A percentile compares a stretch with the other conserved stretches of the same genome.
Evolutionary conservation across 2,888 invertebrate genomes (phyloP).

Genomic region (Julus scanicus): DNA sequence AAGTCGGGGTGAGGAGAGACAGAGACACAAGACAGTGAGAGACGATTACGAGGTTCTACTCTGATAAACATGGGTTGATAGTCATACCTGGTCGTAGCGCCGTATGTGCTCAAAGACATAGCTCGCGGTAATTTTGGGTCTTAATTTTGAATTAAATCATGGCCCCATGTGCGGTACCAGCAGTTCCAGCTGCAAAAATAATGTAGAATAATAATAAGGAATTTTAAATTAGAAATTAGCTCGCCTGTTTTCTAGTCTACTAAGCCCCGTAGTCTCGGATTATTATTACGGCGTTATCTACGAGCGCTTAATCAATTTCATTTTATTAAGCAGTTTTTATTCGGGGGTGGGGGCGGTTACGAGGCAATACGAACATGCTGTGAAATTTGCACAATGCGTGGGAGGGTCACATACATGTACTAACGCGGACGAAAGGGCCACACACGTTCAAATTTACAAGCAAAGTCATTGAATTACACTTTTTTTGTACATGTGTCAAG

Average conservation of each 20-base stretch:
- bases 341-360: neutral
- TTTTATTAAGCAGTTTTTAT: slow-evolving; percentile 17
- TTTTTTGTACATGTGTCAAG: neutral
- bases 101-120: slow-evolving; percentile 55
- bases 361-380: slow-evolving; percentile 27
- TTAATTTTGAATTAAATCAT: slow-evolving; percentile 21
- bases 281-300: neutral
- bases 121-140: slow-evolving; percentile 14
- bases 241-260: neutral
- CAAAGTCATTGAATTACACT: neutral
- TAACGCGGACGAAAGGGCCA: neutral
- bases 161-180: neutral
- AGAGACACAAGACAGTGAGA: neutral
- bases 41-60: neutral
- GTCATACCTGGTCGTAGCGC: slow-evolving; percentile 54
- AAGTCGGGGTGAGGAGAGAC: neutral
- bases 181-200: slow-evolving; percentile 3
- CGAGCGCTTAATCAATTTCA: neutral
- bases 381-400: neutral
- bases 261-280: neutral
- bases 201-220: slow-evolving; percentile 6
- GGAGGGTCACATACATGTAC: neutral
- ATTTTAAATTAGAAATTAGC: neutral
- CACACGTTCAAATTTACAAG: neutral
- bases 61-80: neutral